Percentiles rank a stretch among this genome's conserved stretches.
Evolutionary conservation across 2,888 invertebrate genomes (phyloP).

Genomic region (Diabrotica balteata): DNA sequence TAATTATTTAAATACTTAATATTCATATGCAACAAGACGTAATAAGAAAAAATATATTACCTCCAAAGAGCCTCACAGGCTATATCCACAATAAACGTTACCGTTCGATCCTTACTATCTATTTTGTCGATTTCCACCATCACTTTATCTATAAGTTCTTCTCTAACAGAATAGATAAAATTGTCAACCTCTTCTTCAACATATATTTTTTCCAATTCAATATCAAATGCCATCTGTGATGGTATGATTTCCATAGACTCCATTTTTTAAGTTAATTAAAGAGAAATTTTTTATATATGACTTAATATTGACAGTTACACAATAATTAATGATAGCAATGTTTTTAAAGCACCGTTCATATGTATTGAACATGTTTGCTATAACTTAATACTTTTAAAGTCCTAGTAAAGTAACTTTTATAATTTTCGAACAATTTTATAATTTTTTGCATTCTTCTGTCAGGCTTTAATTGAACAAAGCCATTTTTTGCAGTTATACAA

Average conservation of each 20-base stretch:
- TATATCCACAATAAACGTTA: conserved; percentile 22
- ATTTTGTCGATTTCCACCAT: conserved; percentile 20
- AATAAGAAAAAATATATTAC: neutral
- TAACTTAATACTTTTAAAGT: no score
- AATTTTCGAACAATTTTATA: no score
- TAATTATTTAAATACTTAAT: no score
- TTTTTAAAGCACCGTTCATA: no score
- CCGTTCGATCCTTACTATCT: conserved; percentile 8
- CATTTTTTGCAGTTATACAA: no score
- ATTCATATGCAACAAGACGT: no score
- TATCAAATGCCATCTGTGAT: no score
- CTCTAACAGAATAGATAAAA: conserved; percentile 22
- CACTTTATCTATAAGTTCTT: conserved; percentile 17
- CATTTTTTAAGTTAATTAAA: neutral
- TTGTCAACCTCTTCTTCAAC: conserved; percentile 25
- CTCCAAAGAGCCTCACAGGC: conserved; percentile 25
- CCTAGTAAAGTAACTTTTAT: no score
- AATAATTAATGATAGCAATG: no score
- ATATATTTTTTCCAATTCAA: conserved; percentile 14
- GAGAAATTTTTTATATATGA: neutral
- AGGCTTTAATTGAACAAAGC: no score
- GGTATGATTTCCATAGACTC: neutral
- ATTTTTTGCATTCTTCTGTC: no score
- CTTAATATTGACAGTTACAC: neutral
- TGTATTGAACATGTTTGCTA: no score